Conservation (phyloP, 2,113 vertebrate species). For the Centropus bengalensis region DNA sequence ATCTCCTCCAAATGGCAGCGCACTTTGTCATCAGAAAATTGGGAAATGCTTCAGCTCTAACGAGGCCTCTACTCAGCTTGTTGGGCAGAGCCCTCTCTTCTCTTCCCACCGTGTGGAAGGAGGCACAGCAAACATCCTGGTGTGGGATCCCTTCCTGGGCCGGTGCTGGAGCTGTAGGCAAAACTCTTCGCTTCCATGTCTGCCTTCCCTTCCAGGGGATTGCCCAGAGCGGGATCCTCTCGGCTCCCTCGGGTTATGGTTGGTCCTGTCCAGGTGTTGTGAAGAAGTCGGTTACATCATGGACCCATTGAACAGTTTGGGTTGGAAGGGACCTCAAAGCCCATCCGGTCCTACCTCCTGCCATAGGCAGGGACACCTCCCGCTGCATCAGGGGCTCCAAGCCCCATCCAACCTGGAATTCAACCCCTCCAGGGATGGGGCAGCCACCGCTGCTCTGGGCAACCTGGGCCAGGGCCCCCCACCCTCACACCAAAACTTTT, state of each 20-base stretch:
- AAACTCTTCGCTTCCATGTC: not conserved
- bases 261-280: not conserved
- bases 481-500: no score
- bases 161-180: not conserved
- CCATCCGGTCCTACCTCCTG: no score
- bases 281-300: not conserved
- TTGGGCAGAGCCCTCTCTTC: not conserved
- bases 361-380: no score
- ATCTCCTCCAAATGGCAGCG: no score
- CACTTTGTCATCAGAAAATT: not conserved
- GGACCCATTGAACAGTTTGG: no score
- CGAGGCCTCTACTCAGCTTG: not conserved
- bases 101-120: not conserved
- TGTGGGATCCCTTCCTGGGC: not conserved
- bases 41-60: not conserved
- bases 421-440: no score
- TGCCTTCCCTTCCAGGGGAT: not conserved
- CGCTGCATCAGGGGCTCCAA: no score
- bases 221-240: not conserved
- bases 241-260: no score
- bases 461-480: no score
- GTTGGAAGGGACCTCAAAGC: no score
- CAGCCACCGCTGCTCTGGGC: no score
- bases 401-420: no score
- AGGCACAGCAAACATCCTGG: fast-evolving